Percentiles rank a stretch among this genome's conserved stretches.
Conservation (phyloP, 2,797 vertebrate species). For the Coccyzus lansbergi region DNA sequence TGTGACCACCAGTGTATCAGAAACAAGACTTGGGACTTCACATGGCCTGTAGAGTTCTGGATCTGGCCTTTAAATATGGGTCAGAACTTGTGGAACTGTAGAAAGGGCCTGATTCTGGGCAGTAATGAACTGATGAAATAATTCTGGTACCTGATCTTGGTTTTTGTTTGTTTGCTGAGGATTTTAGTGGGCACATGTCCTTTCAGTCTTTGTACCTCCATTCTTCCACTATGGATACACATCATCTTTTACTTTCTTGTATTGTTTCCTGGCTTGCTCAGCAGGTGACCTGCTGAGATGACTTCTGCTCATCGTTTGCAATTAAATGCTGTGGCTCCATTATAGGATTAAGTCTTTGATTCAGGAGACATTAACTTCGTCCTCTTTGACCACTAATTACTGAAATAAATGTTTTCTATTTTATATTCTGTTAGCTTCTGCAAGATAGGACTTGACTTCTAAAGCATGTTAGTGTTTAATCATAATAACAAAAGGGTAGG, state of each 20-base stretch:
- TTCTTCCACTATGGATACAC: not conserved
- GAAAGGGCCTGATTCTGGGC: not conserved
- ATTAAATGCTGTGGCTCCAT: not conserved
- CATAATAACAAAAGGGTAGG: not conserved
- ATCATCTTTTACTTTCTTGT: fast-evolving
- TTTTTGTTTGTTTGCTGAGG: not conserved
- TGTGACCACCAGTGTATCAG: not conserved
- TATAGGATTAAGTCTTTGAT: constrained; percentile 13
- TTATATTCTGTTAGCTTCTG: not conserved
- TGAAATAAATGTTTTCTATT: constrained; percentile 13
- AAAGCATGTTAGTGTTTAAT: not conserved
- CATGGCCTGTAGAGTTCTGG: not conserved
- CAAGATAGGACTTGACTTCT: constrained; percentile 18
- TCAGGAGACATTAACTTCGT: constrained; percentile 14
- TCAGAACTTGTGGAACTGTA: not conserved
- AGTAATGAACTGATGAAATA: not conserved
- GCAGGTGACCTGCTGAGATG: not conserved
- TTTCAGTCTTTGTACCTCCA: not conserved
- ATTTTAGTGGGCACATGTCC: fast-evolving
- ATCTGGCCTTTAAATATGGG: not conserved
- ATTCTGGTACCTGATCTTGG: not conserved
- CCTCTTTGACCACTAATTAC: not conserved
- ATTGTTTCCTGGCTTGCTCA: not conserved
- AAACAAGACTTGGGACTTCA: not conserved
- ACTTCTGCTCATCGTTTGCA: not conserved